phyloP scores from a whole-genome alignment of 2,113 vertebrate species.

The Oryzias celebensis region DNA sequence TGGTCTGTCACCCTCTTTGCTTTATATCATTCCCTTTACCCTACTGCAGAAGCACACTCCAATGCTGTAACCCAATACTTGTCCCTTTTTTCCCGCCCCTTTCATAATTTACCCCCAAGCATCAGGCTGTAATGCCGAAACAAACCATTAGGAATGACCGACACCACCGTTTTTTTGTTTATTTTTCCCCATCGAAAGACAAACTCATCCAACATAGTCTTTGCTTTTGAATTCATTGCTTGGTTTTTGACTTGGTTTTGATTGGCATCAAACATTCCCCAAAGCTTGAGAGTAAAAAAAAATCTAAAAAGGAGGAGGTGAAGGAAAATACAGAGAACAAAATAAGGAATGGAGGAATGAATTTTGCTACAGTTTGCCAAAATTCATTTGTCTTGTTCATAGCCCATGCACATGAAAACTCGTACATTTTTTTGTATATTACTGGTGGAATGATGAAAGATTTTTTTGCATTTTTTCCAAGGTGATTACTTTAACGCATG shows the following conservation, averaged over 20 bases:
- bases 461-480: slow-evolving; percentile 15
- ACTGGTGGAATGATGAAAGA: slow-evolving; percentile 53
- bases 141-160: slow-evolving; percentile 75
- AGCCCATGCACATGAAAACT: slow-evolving; percentile 38
- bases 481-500: slow-evolving; percentile 20
- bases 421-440: slow-evolving; percentile 38
- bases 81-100: slow-evolving; percentile 28
- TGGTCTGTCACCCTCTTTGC: slow-evolving; percentile 66
- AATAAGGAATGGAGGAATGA: slow-evolving; percentile 50
- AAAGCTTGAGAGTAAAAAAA: slow-evolving; percentile 60
- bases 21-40: slow-evolving; percentile 42
- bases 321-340: slow-evolving; percentile 11
- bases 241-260: slow-evolving; percentile 62
- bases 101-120: slow-evolving; percentile 66
- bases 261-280: slow-evolving; percentile 57
- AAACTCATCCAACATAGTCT: slow-evolving; percentile 63
- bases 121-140: slow-evolving; percentile 75
- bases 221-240: slow-evolving; percentile 68
- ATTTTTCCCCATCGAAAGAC: slow-evolving; percentile 45
- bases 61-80: slow-evolving; percentile 38
- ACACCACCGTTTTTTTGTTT: slow-evolving; percentile 51
- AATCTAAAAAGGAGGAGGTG: slow-evolving; percentile 16
- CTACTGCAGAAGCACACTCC: slow-evolving; percentile 53
- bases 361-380: slow-evolving; percentile 64
- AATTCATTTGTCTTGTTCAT: slow-evolving; percentile 69